Evolutionary conservation across 2,113 vertebrate species (phyloP), one percentile per base, ranked within the genome.

Genomic region (Tachysurus fulvidraco): DNA sequence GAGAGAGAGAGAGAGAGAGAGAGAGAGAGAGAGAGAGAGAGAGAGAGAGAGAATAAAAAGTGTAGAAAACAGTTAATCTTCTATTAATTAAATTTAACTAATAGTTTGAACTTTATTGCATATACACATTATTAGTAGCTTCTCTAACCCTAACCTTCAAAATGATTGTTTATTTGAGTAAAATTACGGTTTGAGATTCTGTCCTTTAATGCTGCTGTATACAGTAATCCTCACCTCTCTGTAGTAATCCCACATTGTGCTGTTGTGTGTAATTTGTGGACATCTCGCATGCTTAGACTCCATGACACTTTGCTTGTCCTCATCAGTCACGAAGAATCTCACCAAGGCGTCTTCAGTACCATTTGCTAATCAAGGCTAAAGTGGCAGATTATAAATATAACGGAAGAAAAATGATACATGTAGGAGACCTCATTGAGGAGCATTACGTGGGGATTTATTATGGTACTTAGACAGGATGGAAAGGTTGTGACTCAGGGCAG

Each of bases 301-400:
- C 25, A 25, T 4, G 57, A 23, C 21, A 64, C 19, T 83, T 83
- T 55, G 84, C 87, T 81, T 2, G 46, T 23, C 76, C 46, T 81
- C 88, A 83, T 90, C 89, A 90, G 91, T 57, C 86, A 92, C 91
- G 91, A 93, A 91, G 88, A 92, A 95, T 94, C 90, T 85, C 90
- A 86, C 89, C 86, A 90, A 85, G 54, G 86, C 85, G 88, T 91
- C 91, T 91, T 88, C 90, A 94, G 93, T 93, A 93, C 93, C 93
- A 94, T 95, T 96, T 94, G 93, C 94, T 95, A 95, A 96, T 95
- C 94, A 95, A 95, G 94, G 94, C 94, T 94, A 94, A 94, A 92
- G 93, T 94, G 93, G 93, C 92, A 91, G 93, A 94, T 95, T 94
- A 95, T 94, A 95, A 95, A 95, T 94, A 95, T 92, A 91, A 88